A percentile compares a stretch with the other conserved stretches of the same genome.
Evolutionary conservation across 2,888 invertebrate genomes (phyloP).

Genomic region (Troides aeacus): DNA sequence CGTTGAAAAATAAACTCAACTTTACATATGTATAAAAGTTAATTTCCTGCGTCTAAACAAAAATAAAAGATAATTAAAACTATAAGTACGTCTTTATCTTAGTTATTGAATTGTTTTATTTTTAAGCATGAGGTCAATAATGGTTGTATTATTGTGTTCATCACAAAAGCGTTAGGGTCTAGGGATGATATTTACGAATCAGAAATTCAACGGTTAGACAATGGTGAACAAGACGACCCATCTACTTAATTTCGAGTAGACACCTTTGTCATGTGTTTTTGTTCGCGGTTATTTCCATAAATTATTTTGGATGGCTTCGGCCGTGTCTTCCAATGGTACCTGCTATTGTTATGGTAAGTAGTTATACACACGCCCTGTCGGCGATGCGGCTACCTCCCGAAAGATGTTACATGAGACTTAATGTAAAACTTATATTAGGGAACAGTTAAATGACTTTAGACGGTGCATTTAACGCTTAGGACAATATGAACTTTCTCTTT

Average conservation of each 20-base stretch:
- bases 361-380: conserved; percentile 61
- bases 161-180: conserved; percentile 39
- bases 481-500: background rate
- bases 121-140: conserved; percentile 11
- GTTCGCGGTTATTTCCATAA: conserved; percentile 78
- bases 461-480: background rate
- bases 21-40: background rate
- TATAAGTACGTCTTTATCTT: background rate
- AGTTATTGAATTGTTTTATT: background rate
- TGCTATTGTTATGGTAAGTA: conserved; percentile 75
- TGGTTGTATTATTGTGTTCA: conserved; percentile 16
- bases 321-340: conserved; percentile 54
- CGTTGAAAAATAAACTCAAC: too few relatives aligned
- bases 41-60: background rate
- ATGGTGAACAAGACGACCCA: conserved; percentile 69
- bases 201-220: conserved; percentile 63
- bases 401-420: background rate
- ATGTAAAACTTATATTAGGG: background rate
- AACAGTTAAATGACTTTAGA: background rate
- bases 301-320: conserved; percentile 67
- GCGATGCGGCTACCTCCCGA: conserved; percentile 54
- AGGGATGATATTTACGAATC: conserved; percentile 71
- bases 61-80: conserved; percentile 27
- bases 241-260: conserved; percentile 78
- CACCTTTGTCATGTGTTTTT: conserved; percentile 77